These are phyloP conservation scores for Machimus atricapillus DNA, from an alignment of 2,888 invertebrate genomes.

Conservation along the genomic window DNA sequence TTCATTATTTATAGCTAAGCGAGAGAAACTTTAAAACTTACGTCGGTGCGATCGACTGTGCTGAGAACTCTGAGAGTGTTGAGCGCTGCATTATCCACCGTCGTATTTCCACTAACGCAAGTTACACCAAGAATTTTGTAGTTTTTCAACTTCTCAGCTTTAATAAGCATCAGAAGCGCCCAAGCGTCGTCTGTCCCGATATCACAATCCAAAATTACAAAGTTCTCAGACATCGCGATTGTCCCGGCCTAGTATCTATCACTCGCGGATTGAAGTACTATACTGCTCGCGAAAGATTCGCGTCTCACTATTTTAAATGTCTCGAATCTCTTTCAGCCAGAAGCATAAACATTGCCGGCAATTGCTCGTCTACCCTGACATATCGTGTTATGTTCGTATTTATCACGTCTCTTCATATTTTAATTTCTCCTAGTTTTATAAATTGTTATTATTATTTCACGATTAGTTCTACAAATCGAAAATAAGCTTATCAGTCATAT, in stretches of 20 bases:
- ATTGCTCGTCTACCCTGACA: not conserved
- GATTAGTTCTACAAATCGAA: not conserved
- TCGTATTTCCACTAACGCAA: conserved; percentile 78
- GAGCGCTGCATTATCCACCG: conserved; percentile 70
- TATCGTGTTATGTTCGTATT: not conserved
- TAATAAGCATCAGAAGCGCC: conserved; percentile 67
- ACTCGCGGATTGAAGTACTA: not conserved
- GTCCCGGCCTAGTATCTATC: not conserved
- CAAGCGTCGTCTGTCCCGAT: conserved; percentile 72
- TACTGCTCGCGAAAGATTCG: not conserved
- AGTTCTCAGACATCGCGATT: conserved; percentile 47
- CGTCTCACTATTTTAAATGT: not conserved
- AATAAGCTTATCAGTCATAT: not conserved
- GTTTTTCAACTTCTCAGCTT: conserved; percentile 60
- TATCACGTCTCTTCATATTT: not conserved
- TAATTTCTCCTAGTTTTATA: not conserved
- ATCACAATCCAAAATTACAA: conserved; percentile 69
- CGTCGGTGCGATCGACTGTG: conserved; percentile 68
- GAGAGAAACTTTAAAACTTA: conserved; percentile 59
- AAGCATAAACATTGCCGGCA: not conserved
- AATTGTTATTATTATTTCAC: not conserved
- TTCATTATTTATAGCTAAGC: not conserved
- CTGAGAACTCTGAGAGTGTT: conserved; percentile 75
- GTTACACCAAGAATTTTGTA: conserved; percentile 71
- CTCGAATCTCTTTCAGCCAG: not conserved